Percentiles rank a stretch among this genome's conserved stretches.
These are phyloP conservation scores for Tipula unca DNA, from an alignment of 2,888 invertebrate species.

Conservation along the genomic window DNA sequence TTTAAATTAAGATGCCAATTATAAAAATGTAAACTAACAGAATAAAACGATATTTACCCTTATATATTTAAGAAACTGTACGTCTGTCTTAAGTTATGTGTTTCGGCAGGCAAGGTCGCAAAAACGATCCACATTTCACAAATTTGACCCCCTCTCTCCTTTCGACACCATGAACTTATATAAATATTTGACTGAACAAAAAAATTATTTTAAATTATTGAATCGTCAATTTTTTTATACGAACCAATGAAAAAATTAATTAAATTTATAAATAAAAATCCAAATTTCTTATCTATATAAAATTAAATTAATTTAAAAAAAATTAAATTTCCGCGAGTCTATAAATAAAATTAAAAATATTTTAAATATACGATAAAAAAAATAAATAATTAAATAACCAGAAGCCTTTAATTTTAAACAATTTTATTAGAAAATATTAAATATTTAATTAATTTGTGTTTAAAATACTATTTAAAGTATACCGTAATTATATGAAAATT, in stretches of 20 bases:
- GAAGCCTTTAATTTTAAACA: background rate
- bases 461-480: background rate
- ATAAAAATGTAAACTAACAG: background rate
- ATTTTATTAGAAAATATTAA: background rate
- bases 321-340: background rate
- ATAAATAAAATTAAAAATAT: background rate
- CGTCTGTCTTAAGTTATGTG: background rate
- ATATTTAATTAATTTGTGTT: background rate
- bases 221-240: slow-evolving; percentile 9
- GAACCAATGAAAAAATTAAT: background rate
- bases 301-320: background rate
- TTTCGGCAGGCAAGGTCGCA: background rate
- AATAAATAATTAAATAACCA: background rate
- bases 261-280: background rate
- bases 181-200: background rate
- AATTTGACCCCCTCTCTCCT: background rate
- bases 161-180: background rate
- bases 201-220: slow-evolving; percentile 3
- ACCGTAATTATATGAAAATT: too few relatives aligned
- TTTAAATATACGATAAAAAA: background rate
- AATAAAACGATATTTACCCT: background rate
- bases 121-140: background rate
- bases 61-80: background rate
- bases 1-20: background rate
- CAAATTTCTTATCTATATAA: background rate